A percentile compares a stretch with the other conserved stretches of the same genome.
These are phyloP conservation scores for Lycopodina hypogea DNA, from an alignment of 37 sponge, comb jelly and placozoan genomes.

Conservation along the genomic window DNA sequence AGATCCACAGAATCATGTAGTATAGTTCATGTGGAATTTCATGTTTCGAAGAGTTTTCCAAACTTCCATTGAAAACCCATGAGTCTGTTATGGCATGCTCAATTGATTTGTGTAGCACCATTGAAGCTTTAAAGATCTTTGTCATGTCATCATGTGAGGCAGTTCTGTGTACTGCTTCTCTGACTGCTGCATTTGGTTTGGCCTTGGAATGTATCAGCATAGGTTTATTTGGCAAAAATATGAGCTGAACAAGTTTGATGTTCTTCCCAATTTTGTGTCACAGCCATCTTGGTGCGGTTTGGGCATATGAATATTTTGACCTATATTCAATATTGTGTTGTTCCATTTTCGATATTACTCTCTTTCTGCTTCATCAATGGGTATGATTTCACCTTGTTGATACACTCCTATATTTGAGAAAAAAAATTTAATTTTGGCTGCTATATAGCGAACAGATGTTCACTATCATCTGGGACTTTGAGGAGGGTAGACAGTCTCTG, in stretches of 20 bases:
- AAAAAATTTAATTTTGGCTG: neutral
- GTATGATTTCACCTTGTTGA: no score
- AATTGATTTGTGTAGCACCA: no score
- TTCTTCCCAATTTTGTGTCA: neutral
- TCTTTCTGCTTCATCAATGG: slow-evolving; percentile 1
- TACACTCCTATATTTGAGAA: neutral
- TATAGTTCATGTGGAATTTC: no score
- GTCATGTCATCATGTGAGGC: no score
- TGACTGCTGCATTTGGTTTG: no score
- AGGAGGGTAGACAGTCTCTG: neutral
- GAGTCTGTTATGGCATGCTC: no score
- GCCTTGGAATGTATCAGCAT: neutral
- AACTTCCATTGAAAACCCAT: no score
- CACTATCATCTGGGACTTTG: neutral
- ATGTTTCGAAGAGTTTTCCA: no score
- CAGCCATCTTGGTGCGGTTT: neutral
- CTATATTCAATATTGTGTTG: neutral
- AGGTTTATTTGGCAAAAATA: neutral
- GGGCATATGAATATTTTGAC: neutral
- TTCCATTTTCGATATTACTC: no score
- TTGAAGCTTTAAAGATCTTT: no score
- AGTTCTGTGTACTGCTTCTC: no score
- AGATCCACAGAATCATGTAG: no score
- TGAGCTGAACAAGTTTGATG: neutral
- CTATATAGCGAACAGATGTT: neutral